Evolutionary conservation across 2,113 vertebrate genomes (phyloP), one percentile per base, ranked within the genome.

Genomic region (Anthoscopus minutus): DNA sequence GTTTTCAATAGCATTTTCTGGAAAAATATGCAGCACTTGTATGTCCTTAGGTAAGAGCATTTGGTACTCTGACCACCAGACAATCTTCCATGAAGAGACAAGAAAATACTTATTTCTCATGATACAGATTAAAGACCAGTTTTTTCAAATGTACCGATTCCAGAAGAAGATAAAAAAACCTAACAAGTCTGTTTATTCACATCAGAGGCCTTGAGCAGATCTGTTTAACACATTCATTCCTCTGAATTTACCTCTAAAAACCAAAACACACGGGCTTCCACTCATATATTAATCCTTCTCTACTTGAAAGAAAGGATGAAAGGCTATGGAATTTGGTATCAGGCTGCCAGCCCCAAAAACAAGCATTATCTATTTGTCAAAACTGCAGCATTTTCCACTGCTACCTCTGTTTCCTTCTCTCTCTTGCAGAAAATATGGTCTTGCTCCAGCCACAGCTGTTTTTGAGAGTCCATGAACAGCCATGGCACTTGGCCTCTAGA

Each of bases 381-480:
- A 58, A 74, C 10, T 35, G 58, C 40, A 67, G 33, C 21, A 23
- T 81, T 69, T 86, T 56, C n/a, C 57, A 81, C 28, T 35, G 24
- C 57, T 56, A n/a, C 37, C 33, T 64, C 30, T 0, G 3, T 19
- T 78, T 66, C n/a, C 40, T 71, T 24, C 80, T 62, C 67, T 70
- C 44, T 35, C 33, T 62, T 58, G 33, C 48, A 67, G 44, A 66
- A 85, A 66, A 74, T 7, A 19, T 4, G 7, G 31, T 48, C 61
- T n/a, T n/a, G n/a, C n/a, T 85, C 40, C 40, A 30, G 44, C 22
- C 44, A 56, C 0, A 0, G 78, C 65, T 67, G 48, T 0, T 74
- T 33, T 44, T 31, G 30, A 69, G 28, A 88, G 65, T 7, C 30
- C 57, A 40, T 0, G 0, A 64, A 69, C 57, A 61, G 57, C 9